These are phyloP conservation scores for Philypnodon macrostomus DNA, from an alignment of 2,797 vertebrate genomes.

Conservation along the genomic window DNA sequence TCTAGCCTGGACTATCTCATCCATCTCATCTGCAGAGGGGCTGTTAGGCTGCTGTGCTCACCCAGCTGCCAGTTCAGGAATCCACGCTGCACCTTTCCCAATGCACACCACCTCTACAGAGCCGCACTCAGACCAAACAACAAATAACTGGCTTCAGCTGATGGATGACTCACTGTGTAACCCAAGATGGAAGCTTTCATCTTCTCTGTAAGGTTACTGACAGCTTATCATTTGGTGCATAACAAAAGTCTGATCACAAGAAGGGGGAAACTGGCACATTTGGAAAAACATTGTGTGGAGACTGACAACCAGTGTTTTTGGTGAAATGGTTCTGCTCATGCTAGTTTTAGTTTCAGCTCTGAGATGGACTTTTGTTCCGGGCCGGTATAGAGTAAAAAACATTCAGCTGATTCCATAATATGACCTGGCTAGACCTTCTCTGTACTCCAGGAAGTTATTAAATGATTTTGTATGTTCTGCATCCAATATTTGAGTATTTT, in stretches of 20 bases:
- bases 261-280: neutral
- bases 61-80: conserved; percentile 56
- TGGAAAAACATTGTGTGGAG: neutral
- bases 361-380: conserved; percentile 22
- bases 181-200: conserved; percentile 40
- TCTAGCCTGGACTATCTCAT: conserved; percentile 53
- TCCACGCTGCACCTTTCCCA: conserved; percentile 38
- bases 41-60: conserved; percentile 41
- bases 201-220: conserved; percentile 31
- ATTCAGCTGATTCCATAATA: conserved; percentile 13
- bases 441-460: conserved; percentile 32
- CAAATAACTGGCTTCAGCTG: conserved; percentile 45
- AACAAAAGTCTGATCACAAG: conserved; percentile 13
- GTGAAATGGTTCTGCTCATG: conserved; percentile 2
- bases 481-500: too few species aligned
- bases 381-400: conserved; percentile 19
- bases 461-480: too few species aligned
- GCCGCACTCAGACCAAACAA: conserved; percentile 43
- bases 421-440: conserved; percentile 30
- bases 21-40: conserved; percentile 56
- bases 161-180: conserved; percentile 48
- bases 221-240: conserved; percentile 12
- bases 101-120: conserved; percentile 5
- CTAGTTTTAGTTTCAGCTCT: conserved; percentile 4
- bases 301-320: neutral